Conservation (phyloP, 2,113 vertebrate genomes). For the Trogon melanurus region DNA sequence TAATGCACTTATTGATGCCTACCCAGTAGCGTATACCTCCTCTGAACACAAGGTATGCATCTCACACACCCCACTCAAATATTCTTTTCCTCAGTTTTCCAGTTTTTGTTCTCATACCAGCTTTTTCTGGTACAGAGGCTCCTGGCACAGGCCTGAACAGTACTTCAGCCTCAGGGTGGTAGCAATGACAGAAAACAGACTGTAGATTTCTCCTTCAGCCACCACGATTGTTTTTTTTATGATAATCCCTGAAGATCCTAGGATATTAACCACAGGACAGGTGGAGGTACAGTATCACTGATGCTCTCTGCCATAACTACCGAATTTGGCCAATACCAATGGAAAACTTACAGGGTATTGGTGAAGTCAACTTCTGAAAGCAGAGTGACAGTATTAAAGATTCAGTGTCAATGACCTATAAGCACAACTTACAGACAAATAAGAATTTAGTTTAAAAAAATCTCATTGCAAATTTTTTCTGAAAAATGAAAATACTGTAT, state of each 20-base stretch:
- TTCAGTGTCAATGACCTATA: background rate
- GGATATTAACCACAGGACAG: background rate
- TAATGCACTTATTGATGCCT: background rate
- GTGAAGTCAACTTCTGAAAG: background rate
- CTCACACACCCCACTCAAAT: background rate
- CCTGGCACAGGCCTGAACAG: background rate
- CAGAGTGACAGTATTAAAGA: background rate
- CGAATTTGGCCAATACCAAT: background rate
- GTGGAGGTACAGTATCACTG: background rate
- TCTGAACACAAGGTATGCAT: background rate
- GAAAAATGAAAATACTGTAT: background rate
- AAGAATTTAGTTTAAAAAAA: background rate
- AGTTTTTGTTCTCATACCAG: background rate
- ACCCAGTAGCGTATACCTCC: background rate
- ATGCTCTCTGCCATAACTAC: background rate
- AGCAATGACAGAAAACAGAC: background rate
- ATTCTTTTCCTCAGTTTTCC: background rate
- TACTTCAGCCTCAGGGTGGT: background rate
- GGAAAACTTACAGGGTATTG: background rate
- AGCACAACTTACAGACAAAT: background rate
- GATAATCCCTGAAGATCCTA: background rate
- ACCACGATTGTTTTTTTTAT: background rate
- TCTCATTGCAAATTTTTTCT: background rate
- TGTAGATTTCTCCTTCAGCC: background rate
- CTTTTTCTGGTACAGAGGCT: background rate